Evolutionary conservation across 2,797 vertebrate genomes (phyloP).

Genomic region (Danionella dracula): DNA sequence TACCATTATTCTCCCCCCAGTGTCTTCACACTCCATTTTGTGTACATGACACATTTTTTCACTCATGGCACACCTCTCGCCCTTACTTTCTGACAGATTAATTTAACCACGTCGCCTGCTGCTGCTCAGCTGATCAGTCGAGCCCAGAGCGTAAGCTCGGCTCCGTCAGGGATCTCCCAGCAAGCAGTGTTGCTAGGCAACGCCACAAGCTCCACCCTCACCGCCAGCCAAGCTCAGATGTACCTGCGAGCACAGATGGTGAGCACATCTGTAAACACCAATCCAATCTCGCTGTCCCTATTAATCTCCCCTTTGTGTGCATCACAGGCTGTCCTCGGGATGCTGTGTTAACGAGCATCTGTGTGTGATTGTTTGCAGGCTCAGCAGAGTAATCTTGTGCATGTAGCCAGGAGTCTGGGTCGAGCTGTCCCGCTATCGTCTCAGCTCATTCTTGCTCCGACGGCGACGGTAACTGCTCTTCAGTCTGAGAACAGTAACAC

Average conservation of each 20-base stretch:
- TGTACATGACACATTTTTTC: background rate
- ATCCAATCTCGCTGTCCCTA: background rate
- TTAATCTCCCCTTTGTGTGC: background rate
- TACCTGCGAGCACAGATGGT: slow-evolving; percentile 98
- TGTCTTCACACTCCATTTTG: background rate
- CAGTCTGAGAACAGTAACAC: slow-evolving; percentile 75
- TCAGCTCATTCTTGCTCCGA: slow-evolving; percentile 96
- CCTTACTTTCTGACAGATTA: slow-evolving; percentile 74
- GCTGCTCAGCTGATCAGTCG: slow-evolving; percentile 91
- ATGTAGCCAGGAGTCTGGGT: slow-evolving; percentile 82
- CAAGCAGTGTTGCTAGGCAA: slow-evolving; percentile 92
- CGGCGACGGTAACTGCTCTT: slow-evolving; percentile 86
- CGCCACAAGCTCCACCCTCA: slow-evolving; percentile 78
- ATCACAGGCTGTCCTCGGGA: background rate
- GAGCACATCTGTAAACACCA: slow-evolving; percentile 51
- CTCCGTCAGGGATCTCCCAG: slow-evolving; percentile 84
- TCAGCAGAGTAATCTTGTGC: slow-evolving; percentile 83
- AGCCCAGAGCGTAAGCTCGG: slow-evolving; percentile 82
- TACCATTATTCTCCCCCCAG: background rate
- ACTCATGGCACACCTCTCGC: slow-evolving; percentile 4
- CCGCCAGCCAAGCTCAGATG: slow-evolving; percentile 96
- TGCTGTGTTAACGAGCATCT: background rate
- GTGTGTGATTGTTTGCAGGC: slow-evolving; percentile 28
- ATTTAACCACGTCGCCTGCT: slow-evolving; percentile 82
- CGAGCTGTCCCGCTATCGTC: slow-evolving; percentile 78